Evolutionary conservation across 2,113 vertebrate species (phyloP), one percentile per base, ranked within the genome.

Genomic region (Brachionichthys hirsutus): DNA sequence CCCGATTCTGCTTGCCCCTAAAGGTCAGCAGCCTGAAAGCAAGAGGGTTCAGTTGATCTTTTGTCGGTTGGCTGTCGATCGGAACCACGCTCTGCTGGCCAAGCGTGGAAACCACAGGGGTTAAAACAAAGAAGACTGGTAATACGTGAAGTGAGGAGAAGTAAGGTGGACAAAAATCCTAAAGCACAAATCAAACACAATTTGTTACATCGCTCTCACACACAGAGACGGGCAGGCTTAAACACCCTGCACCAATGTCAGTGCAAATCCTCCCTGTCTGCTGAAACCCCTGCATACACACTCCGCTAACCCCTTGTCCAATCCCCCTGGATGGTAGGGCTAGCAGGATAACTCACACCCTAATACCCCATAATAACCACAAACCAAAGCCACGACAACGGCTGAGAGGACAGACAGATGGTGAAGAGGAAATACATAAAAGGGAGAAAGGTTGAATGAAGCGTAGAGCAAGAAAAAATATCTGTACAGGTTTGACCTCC

Each of bases 281-380:
- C 70, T 34, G 53, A 79, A 81, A 69, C 63, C 50, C 60, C 61
- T 52, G 69, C 59, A 77, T 72, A 83, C 65, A 80, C 70, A 61
- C 75, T 62, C 70, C 35, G 36, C 63, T 67, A 66, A 73, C 76
- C 57, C 73, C 75, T 44, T 69, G 73, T 67, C 70, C 78, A 82
- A 82, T 81, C 77, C 77, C 63, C 41, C 54, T 18, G 73, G 73
- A 77, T 72, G 73, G 81, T 78, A 82, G 56, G 49, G 70, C 68
- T 57, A 83, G 80, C 17, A 2, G 78, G 58, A 71, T 70, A 59
- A 67, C 69, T 73, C 71, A 54, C 71, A 66, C 55, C 71, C 61
- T 76, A 78, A 83, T 53, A 78, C 75, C 78, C 68, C 41, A 47
- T 75, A 77, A 81, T 83, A 83, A 79, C 73, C 67, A 69, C 62